Conservation (phyloP, 2,797 vertebrate genomes). For the Rhinichthys osculus region DNA sequence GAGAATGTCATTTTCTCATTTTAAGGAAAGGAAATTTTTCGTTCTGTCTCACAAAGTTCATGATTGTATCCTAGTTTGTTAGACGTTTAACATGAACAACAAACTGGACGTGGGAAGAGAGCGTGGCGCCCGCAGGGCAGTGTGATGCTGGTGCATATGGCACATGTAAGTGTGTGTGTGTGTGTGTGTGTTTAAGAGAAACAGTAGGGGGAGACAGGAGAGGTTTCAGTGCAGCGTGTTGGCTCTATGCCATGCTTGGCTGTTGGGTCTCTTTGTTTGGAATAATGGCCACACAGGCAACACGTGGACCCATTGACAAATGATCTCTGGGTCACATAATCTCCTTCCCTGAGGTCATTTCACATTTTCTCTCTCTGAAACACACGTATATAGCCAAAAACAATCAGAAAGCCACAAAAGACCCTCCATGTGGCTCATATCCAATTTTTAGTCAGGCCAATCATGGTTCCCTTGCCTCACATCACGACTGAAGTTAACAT, state of each 20-base stretch:
- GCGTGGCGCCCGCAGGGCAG: background rate
- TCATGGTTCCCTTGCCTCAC: background rate
- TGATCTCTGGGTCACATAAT: constrained; percentile 69
- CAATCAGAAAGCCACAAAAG: background rate
- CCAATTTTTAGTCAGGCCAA: constrained; percentile 56
- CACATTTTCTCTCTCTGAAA: constrained; percentile 18
- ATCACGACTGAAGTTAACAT: background rate
- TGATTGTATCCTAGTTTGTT: background rate
- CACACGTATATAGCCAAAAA: background rate
- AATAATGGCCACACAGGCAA: constrained; percentile 68
- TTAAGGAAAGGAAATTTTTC: background rate
- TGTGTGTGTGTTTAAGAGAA: constrained; percentile 54
- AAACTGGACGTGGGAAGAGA: background rate
- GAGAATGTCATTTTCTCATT: background rate
- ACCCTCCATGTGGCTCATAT: background rate
- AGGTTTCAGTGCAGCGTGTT: constrained; percentile 53
- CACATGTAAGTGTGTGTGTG: constrained; percentile 34
- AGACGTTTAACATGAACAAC: background rate
- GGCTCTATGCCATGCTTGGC: constrained; percentile 58
- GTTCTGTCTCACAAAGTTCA: background rate
- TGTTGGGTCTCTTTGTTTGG: constrained; percentile 72
- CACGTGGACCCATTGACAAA: constrained; percentile 72
- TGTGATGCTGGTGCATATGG: constrained; percentile 8
- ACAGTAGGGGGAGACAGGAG: constrained; percentile 54
- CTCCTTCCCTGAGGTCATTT: constrained; percentile 68